phyloP scores from a whole-genome alignment of 2,888 invertebrate genomes.

The Caenorhabditis sulstoni region DNA sequence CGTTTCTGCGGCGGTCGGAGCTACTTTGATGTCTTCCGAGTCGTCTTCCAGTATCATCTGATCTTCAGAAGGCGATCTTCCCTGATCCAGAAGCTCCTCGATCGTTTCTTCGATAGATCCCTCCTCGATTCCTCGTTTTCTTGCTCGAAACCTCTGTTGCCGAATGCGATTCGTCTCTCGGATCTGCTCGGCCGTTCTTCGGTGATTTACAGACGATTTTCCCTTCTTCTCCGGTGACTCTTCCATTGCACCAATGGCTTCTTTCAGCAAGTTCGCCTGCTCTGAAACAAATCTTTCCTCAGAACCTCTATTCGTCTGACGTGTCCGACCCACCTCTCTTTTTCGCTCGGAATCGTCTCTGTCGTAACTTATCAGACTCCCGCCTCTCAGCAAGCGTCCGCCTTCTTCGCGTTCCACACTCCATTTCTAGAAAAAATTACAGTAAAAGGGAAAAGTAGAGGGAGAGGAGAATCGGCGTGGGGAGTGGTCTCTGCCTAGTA shows the following conservation, averaged over 20 bases:
- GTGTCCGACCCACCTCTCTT: constrained; percentile 12
- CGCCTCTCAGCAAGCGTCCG: constrained; percentile 37
- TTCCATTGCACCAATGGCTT: constrained; percentile 12
- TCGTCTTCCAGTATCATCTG: neutral
- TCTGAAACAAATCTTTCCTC: constrained; percentile 7
- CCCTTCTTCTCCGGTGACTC: constrained; percentile 10
- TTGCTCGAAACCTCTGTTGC: constrained; percentile 42
- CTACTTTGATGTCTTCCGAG: neutral
- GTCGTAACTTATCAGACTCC: constrained; percentile 46
- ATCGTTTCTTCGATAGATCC: too few species aligned
- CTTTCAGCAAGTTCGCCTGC: constrained; percentile 20
- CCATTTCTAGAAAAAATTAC: constrained; percentile 21
- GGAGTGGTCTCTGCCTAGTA: constrained; percentile 13
- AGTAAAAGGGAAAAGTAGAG: neutral
- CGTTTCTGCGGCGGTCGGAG: neutral
- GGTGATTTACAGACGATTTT: neutral
- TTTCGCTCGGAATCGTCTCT: constrained; percentile 48
- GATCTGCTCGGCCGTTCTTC: constrained; percentile 41
- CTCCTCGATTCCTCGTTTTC: constrained; percentile 6
- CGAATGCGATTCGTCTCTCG: constrained; percentile 39
- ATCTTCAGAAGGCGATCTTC: neutral
- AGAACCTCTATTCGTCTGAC: too few species aligned
- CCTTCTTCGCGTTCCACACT: constrained; percentile 29
- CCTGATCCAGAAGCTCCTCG: neutral
- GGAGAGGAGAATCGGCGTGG: neutral